A percentile compares a stretch with the other conserved stretches of the same genome.
Conservation (phyloP, 2,888 invertebrate genomes). For the Mongoloraphidia duomilia region DNA sequence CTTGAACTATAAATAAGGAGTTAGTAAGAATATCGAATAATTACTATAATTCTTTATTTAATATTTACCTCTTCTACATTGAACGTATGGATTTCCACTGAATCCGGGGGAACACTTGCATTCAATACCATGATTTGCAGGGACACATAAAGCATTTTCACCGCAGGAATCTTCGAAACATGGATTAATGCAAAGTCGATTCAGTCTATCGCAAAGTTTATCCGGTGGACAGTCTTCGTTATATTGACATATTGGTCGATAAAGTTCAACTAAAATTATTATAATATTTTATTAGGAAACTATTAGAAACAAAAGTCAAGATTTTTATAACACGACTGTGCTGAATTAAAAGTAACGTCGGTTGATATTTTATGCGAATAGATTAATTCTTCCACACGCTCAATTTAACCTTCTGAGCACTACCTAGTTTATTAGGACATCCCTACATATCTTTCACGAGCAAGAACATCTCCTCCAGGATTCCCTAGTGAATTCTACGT, state of each 20-base stretch:
- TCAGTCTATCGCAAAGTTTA: slow-evolving; percentile 69
- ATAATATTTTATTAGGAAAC: slow-evolving; percentile 3
- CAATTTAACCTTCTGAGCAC: too few species aligned
- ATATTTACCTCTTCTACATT: slow-evolving; percentile 45
- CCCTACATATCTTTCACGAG: not conserved
- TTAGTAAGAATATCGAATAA: not conserved
- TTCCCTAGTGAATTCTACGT: not conserved
- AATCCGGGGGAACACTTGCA: slow-evolving; percentile 62
- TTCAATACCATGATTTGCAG: slow-evolving; percentile 59
- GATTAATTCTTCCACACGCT: too few species aligned
- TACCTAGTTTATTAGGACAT: not conserved
- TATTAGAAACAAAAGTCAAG: not conserved
- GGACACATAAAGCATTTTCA: slow-evolving; percentile 64
- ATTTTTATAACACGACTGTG: not conserved
- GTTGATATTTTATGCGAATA: not conserved
- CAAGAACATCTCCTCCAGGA: not conserved
- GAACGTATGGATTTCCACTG: slow-evolving; percentile 62
- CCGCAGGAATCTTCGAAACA: slow-evolving; percentile 69
- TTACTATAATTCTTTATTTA: slow-evolving; percentile 1
- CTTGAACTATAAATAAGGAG: slow-evolving; percentile 35
- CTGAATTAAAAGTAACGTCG: not conserved
- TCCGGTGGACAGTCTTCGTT: slow-evolving; percentile 85
- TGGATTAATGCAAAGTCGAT: slow-evolving; percentile 70
- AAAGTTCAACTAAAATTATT: slow-evolving; percentile 27
- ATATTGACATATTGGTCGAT: slow-evolving; percentile 63